A percentile compares a stretch with the other conserved stretches of the same genome.
Conservation (phyloP, 2,797 vertebrate genomes). For the Melanotaenia trifasciata region DNA sequence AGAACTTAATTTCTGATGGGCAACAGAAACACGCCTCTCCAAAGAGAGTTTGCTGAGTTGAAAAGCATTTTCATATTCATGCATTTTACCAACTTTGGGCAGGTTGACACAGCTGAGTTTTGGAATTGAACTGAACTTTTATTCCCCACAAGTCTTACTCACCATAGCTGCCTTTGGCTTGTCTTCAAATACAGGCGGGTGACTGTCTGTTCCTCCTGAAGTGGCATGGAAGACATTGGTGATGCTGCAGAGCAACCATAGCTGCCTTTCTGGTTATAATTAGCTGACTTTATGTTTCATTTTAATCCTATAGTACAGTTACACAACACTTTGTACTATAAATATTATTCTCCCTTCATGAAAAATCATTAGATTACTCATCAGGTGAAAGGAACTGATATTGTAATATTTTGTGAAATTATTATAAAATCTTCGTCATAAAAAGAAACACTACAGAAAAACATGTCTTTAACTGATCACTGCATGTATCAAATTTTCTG, state of each 20-base stretch:
- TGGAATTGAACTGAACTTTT: neutral
- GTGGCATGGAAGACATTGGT: conserved; percentile 3
- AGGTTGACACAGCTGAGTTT: neutral
- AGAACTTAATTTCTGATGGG: neutral
- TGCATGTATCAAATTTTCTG: too few species aligned
- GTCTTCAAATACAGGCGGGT: conserved; percentile 49
- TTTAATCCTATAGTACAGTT: too few species aligned
- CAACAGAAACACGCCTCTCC: neutral
- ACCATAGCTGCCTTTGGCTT: conserved; percentile 77
- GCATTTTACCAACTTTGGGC: neutral
- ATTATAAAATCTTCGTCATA: too few species aligned
- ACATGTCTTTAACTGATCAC: too few species aligned
- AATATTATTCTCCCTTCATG: too few species aligned
- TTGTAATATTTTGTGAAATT: too few species aligned
- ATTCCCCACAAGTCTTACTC: conserved; percentile 45
- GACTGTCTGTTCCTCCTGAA: conserved; percentile 30
- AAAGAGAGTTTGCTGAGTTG: neutral
- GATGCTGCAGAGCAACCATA: neutral
- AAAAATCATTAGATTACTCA: too few species aligned
- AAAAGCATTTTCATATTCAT: neutral
- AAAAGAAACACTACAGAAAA: too few species aligned
- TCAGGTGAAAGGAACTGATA: too few species aligned
- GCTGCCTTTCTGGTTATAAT: too few species aligned
- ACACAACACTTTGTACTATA: too few species aligned
- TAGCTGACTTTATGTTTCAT: too few species aligned